Conservation (phyloP, 2,797 vertebrate species). For the Limnodromus scolopaceus region DNA sequence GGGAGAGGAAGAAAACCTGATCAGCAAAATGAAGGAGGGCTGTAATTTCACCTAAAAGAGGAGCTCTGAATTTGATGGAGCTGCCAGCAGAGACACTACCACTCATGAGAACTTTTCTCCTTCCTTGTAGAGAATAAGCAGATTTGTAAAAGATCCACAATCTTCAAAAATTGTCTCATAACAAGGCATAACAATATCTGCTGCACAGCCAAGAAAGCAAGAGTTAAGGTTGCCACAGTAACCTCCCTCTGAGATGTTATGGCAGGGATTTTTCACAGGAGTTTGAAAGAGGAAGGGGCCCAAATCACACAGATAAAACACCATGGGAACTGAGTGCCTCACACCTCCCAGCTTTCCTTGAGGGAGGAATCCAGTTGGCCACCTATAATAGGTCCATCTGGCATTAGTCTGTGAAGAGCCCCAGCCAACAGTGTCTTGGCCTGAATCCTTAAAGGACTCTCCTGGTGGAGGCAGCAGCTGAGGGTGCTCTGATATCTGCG, state of each 20-base stretch:
- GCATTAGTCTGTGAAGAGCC: neutral
- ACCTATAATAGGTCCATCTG: neutral
- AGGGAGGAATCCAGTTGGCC: neutral
- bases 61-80: neutral
- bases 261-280: neutral
- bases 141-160: neutral
- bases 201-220: neutral
- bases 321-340: neutral
- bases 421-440: neutral
- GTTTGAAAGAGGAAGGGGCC: neutral
- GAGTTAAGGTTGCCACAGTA: conserved; percentile 14
- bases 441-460: neutral
- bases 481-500: neutral
- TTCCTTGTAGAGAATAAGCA: neutral
- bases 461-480: neutral
- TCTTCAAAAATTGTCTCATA: neutral
- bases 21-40: neutral
- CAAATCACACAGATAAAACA: neutral
- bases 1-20: neutral
- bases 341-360: neutral
- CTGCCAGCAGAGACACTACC: neutral
- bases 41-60: conserved; percentile 26
- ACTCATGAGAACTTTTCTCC: neutral
- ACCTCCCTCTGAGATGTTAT: neutral
- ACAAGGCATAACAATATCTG: neutral